These are phyloP conservation scores for Drosophila barbarae DNA, from an alignment of 2,888 invertebrate genomes.

Conservation along the genomic window DNA sequence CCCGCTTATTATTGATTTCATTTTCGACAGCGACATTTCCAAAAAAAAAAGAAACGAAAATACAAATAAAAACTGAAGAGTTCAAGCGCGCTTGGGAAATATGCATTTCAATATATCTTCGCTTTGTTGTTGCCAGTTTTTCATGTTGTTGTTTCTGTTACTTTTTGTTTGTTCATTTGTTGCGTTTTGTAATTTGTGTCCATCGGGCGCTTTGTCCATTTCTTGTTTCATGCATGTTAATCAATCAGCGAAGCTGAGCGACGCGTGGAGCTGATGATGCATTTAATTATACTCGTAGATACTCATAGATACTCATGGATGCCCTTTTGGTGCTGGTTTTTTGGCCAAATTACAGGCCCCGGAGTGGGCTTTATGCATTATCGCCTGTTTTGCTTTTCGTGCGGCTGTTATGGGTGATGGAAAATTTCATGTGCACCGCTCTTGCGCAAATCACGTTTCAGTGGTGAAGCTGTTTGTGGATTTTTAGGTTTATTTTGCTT, in stretches of 20 bases:
- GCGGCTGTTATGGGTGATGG: slow-evolving; percentile 15
- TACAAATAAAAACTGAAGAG: slow-evolving; percentile 38
- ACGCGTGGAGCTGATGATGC: slow-evolving; percentile 51
- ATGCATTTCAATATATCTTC: slow-evolving; percentile 34
- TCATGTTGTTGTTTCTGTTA: slow-evolving; percentile 5
- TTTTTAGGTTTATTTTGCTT: neutral
- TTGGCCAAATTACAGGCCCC: slow-evolving; percentile 40
- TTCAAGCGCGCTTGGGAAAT: slow-evolving; percentile 53
- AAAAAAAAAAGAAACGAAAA: neutral
- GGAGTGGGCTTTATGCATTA: slow-evolving; percentile 39
- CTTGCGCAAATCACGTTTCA: slow-evolving; percentile 24
- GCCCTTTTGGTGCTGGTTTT: slow-evolving; percentile 54
- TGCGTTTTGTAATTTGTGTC: slow-evolving; percentile 63
- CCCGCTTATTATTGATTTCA: slow-evolving; percentile 53
- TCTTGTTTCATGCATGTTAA: slow-evolving; percentile 61
- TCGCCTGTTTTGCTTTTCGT: slow-evolving; percentile 17
- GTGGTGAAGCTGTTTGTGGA: slow-evolving; percentile 2
- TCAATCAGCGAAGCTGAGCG: slow-evolving; percentile 50
- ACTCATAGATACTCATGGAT: neutral
- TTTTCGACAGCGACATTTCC: slow-evolving; percentile 44
- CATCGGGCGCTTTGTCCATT: slow-evolving; percentile 45
- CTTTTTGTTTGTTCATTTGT: slow-evolving; percentile 39
- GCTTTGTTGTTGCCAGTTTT: slow-evolving; percentile 1
- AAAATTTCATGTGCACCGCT: slow-evolving; percentile 14
- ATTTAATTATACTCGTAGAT: slow-evolving; percentile 51